Percentiles rank a stretch among this genome's conserved stretches.
Evolutionary conservation across 2,797 vertebrate genomes (phyloP).

Genomic region (Falco naumanni): DNA sequence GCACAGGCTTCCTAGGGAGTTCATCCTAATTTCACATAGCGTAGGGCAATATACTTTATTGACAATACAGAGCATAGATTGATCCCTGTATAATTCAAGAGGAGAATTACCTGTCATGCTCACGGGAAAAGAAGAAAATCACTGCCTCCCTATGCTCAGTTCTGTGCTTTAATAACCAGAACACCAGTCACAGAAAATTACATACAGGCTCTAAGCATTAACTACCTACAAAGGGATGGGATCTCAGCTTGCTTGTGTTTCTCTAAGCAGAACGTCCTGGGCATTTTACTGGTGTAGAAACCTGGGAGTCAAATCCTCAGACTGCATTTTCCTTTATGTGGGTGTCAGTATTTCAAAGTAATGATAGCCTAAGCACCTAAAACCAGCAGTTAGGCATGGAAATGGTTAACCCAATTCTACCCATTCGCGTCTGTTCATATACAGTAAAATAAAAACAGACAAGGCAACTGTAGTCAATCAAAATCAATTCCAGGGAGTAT

Average conservation of each 20-base stretch:
- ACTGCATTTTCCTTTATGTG: not conserved
- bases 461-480: constrained; percentile 56
- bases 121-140: not conserved
- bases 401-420: constrained; percentile 30
- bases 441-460: constrained; percentile 49
- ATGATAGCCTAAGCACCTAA: not conserved
- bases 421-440: not conserved
- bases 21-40: not conserved
- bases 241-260: not conserved
- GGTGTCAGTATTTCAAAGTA: not conserved
- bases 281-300: not conserved
- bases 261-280: not conserved
- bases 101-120: not conserved
- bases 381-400: not conserved
- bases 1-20: not conserved
- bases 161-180: not conserved
- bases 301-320: not conserved
- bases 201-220: not conserved
- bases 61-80: not conserved
- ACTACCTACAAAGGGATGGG: not conserved
- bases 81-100: not conserved
- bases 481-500: constrained; percentile 18
- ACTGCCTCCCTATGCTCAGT: not conserved
- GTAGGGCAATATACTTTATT: not conserved
- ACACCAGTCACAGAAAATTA: not conserved